Conservation (phyloP, 64 coral and sea anemone genomes). For the Dendrophyllia cribrosa region DNA sequence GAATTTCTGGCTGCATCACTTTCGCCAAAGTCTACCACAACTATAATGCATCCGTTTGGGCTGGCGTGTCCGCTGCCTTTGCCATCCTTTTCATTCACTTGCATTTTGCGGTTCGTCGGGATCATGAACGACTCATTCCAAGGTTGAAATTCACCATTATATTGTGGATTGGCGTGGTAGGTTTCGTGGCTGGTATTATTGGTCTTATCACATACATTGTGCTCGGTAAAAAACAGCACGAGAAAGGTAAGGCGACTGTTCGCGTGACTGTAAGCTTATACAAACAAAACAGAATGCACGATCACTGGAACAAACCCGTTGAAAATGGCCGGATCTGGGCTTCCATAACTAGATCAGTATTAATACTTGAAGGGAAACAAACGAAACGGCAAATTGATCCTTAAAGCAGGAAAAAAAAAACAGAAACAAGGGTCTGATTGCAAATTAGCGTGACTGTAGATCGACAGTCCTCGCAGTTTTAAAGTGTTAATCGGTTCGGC, state of each 20-base stretch:
- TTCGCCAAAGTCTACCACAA: conserved; percentile 3
- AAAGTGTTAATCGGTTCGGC: too few species aligned
- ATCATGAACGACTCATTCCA: conserved; percentile 16
- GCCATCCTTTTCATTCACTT: conserved; percentile 8
- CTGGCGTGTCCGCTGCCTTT: neutral
- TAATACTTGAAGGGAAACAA: too few species aligned
- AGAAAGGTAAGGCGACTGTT: conserved; percentile 7
- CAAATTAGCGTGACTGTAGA: too few species aligned
- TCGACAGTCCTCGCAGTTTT: too few species aligned
- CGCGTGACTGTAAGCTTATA: too few species aligned
- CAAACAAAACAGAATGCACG: too few species aligned
- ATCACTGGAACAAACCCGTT: too few species aligned
- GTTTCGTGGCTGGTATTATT: neutral
- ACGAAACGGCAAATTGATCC: too few species aligned
- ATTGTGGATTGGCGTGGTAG: neutral
- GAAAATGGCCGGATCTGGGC: too few species aligned
- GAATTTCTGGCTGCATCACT: neutral
- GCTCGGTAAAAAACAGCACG: conserved; percentile 6
- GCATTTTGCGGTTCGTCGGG: neutral
- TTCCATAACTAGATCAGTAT: too few species aligned
- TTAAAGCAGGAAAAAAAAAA: too few species aligned
- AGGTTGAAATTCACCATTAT: neutral
- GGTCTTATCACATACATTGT: neutral
- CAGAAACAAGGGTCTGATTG: too few species aligned
- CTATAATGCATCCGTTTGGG: conserved; percentile 5